These are phyloP conservation scores for Alitta virens DNA, from an alignment of 2,888 invertebrate species.

Conservation along the genomic window DNA sequence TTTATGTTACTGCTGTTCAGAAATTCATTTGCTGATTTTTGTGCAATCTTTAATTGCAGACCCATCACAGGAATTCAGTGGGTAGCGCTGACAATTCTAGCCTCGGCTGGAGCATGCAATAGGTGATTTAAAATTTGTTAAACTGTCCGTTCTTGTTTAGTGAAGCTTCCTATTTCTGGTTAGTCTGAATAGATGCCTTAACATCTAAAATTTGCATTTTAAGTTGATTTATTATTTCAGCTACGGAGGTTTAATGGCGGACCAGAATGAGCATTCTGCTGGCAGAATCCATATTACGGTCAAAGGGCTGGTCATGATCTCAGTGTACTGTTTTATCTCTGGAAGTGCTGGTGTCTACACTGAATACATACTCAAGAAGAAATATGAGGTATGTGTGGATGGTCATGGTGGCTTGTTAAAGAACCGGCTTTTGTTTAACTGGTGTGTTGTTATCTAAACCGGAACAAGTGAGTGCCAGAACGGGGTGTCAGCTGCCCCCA, in stretches of 20 bases:
- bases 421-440: too few species aligned
- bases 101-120: conserved; percentile 47
- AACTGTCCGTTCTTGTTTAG: too few species aligned
- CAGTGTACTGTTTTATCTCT: conserved; percentile 46
- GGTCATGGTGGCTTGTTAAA: too few species aligned
- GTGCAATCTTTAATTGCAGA: conserved; percentile 33
- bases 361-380: conserved; percentile 53
- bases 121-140: too few species aligned
- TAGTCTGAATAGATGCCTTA: too few species aligned
- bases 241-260: conserved; percentile 42
- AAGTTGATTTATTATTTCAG: conserved; percentile 35
- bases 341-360: conserved; percentile 55
- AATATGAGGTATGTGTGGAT: conserved; percentile 30
- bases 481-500: not conserved
- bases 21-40: not conserved
- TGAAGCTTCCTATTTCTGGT: too few species aligned
- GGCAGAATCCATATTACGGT: conserved; percentile 46
- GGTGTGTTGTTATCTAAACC: too few species aligned
- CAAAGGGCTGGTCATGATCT: conserved; percentile 51
- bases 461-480: not conserved
- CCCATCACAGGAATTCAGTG: conserved; percentile 44
- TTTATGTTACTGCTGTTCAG: not conserved
- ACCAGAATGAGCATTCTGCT: conserved; percentile 25
- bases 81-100: conserved; percentile 45
- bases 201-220: too few species aligned